Base-by-base conservation (phyloP, 2,888 invertebrate genomes). In the Pristionchus exspectatus region DNA sequence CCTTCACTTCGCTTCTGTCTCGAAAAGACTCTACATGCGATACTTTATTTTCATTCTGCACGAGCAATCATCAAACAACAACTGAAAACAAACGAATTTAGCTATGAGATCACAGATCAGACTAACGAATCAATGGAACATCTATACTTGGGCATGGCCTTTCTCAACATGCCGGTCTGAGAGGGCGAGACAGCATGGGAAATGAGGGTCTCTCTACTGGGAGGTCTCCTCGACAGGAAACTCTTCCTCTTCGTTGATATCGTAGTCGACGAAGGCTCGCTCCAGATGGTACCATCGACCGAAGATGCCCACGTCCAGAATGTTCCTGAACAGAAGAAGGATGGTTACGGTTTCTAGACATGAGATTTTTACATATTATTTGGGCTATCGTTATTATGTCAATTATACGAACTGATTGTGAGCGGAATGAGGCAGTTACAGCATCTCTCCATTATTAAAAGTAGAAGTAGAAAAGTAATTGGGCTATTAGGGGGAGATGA, bases 201-300 rank as follows among this genome's bases (percentile, higher is more conserved):
- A 56, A 21, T 54, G 18, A 56, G 56, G 14, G 56, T 56, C 18
- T n/a, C 0, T 81, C 50, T 81, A 77, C 21, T 77, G 84, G 54
- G 56, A 14, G 5, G 16, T 59, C 33, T 33, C 84, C 24, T 85
- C 59, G 3, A 7, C 56, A 0, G 84, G 84, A 33, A 63, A 63
- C 21, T 33, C 56, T 59, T 89, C 89, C 12, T 89, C 89, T 38
- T 59, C 83, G 50, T 89, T 89, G 63, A 89, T 54, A 30, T 89
- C 89, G 66, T 83, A 44, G 12, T 89, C 83, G 44, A 50, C 63
- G 81, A 89, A 89, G 10, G 59, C 63, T 5, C 66, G 14, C 30
- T 89, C 89, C 59, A 89, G 44, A 10, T 66, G 89, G 33, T 27
- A 83, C 89, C 89, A 89, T 63, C 50, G 56, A 59, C 89, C 89